phyloP scores from a whole-genome alignment of 2,113 vertebrate species.

The Proteles cristata region DNA sequence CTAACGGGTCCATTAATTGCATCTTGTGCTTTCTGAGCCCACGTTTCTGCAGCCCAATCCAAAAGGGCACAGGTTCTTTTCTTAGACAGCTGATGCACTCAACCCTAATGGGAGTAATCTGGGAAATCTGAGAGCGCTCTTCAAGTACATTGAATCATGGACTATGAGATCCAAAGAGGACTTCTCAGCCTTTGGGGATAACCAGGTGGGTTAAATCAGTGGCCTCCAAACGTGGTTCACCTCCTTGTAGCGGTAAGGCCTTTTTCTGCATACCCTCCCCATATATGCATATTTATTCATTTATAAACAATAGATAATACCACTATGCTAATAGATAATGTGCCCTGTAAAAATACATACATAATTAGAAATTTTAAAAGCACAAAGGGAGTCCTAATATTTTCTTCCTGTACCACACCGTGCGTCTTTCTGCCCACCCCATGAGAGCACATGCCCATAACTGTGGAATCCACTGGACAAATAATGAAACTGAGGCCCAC shows the following conservation, averaged over 20 bases:
- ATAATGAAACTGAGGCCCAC: not conserved
- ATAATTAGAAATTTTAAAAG: not conserved
- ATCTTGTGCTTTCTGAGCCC: not conserved
- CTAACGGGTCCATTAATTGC: not conserved
- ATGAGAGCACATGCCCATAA: accelerated
- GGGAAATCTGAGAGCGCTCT: not conserved
- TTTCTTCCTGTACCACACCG: not conserved
- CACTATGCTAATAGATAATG: not conserved
- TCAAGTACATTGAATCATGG: not conserved
- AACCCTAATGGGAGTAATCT: not conserved
- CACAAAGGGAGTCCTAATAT: not conserved
- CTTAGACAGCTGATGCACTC: not conserved
- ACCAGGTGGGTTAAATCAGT: not conserved
- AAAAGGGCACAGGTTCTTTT: not conserved
- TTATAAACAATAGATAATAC: not conserved
- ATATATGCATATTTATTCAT: not conserved
- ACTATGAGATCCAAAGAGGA: not conserved
- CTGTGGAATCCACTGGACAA: not conserved
- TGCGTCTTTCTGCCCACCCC: not conserved
- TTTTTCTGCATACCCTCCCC: not conserved
- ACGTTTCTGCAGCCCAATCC: not conserved
- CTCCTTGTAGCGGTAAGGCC: not conserved
- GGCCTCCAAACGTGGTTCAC: not conserved
- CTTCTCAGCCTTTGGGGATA: not conserved
- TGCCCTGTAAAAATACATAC: not conserved